phyloP scores from a whole-genome alignment of 2,888 invertebrate species.

The Nomada hirtipes region DNA sequence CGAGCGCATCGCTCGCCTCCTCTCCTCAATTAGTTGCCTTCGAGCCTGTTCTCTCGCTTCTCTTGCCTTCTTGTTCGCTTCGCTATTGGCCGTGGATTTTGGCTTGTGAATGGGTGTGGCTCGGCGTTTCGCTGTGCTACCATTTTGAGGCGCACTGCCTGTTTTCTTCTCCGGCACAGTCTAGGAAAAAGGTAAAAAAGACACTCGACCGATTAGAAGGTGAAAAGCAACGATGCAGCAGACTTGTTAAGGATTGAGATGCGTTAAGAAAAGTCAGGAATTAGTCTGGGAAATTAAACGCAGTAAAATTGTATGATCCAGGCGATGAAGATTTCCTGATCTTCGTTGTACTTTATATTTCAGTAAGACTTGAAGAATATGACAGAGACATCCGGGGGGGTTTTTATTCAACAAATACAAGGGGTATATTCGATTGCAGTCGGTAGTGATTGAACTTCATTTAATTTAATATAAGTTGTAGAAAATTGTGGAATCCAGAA shows the following conservation, averaged over 20 bases:
- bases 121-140: conserved; percentile 77
- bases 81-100: conserved; percentile 80
- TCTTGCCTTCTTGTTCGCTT: conserved; percentile 84
- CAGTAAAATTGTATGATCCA: not conserved
- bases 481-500: conserved; percentile 41
- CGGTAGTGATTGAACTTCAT: not conserved
- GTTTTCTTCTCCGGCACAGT: conserved; percentile 73
- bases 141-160: conserved; percentile 73
- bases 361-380: not conserved
- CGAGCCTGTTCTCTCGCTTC: conserved; percentile 89
- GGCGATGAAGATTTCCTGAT: no score
- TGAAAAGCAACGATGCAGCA: not conserved
- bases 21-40: conserved; percentile 92
- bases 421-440: conserved; percentile 7
- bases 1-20: conserved; percentile 87
- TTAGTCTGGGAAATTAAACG: not conserved
- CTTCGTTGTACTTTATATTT: not conserved
- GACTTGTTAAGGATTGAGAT: not conserved
- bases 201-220: not conserved
- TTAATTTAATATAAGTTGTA: conserved; percentile 31
- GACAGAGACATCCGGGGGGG: not conserved
- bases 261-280: not conserved
- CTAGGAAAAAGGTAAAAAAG: conserved; percentile 57
- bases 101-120: conserved; percentile 73
- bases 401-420: conserved; percentile 37